Evolutionary conservation across 2,888 invertebrate species (phyloP).

Genomic region (Eupithecia dodoneata): DNA sequence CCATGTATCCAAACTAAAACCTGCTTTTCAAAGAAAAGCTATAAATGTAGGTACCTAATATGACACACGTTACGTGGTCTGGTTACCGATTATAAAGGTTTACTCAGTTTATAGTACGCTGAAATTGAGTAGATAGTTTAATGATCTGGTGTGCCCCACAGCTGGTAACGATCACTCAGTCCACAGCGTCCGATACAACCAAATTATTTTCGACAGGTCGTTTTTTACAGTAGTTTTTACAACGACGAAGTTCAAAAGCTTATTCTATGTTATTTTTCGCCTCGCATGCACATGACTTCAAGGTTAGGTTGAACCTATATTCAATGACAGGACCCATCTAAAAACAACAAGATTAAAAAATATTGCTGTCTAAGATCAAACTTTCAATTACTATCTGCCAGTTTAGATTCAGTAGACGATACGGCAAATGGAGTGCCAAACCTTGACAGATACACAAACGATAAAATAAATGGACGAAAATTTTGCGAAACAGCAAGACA

Average conservation of each 20-base stretch:
- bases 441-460: slow-evolving; percentile 42
- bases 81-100: neutral
- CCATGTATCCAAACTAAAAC: no score
- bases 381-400: slow-evolving; percentile 41
- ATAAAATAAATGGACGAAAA: slow-evolving; percentile 46
- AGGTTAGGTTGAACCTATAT: no score
- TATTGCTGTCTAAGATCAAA: slow-evolving; percentile 34
- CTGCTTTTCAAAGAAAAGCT: neutral
- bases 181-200: neutral
- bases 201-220: neutral
- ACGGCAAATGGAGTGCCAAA: slow-evolving; percentile 43
- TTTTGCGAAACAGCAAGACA: slow-evolving; percentile 52
- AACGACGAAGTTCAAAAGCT: neutral
- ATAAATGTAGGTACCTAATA: neutral
- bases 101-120: neutral
- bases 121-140: neutral
- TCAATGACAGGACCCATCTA: no score
- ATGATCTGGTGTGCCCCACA: neutral
- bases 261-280: neutral
- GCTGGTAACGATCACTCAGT: neutral
- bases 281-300: neutral
- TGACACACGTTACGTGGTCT: neutral
- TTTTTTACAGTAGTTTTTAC: no score
- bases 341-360: neutral
- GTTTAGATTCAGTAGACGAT: slow-evolving; percentile 36